Evolutionary conservation across 2,797 vertebrate species (phyloP), one percentile per base, ranked within the genome.

Genomic region (Telmatherina bonti): DNA sequence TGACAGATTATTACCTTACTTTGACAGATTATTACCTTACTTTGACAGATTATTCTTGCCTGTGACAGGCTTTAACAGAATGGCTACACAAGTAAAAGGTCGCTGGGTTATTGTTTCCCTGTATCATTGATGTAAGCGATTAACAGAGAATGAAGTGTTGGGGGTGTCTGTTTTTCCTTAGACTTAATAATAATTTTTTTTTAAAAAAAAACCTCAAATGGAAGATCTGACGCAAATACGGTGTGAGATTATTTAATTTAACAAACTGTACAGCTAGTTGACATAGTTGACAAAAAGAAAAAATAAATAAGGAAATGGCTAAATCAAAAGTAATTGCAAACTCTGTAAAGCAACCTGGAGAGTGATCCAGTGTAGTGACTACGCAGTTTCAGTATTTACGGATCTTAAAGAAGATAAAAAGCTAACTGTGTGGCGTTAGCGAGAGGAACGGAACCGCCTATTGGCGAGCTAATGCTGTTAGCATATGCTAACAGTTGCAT

Each of bases 401-500:
- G 7, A 7, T 31, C 7, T 0, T 22, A 20, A 18, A 67, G 63
- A 35, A 54, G 72, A 88, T 73, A 82, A 75, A 49, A 69, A 47
- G 64, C 64, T 61, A 74, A 18, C 41, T 38, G 43, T 67, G 4
- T 26, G 72, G 47, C 67, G 51, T 45, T 71, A 84, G 76, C 69
- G 24, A 56, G 35, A 73, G 63, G 78, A 70, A 79, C 71, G 47
- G 43, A 15, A 54, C 27, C 45, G 24, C 54, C 36, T 27, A 76
- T 33, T 6, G 36, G 41, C 4, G 18, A 54, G 89, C 82, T 88
- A 89, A 77, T 16, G 26, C 18, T 6, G 62, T 70, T 91, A 92
- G 88, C 88, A 71, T n/a, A n/a, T 78, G 77, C 88, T 85, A 86
- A 56, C 62, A 27, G 59, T 27, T 71, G 33, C 63, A 53, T n/a